A percentile compares a stretch with the other conserved stretches of the same genome.
These are phyloP conservation scores for Phaenicophaeus curvirostris DNA, from an alignment of 2,797 vertebrate species.

Conservation along the genomic window DNA sequence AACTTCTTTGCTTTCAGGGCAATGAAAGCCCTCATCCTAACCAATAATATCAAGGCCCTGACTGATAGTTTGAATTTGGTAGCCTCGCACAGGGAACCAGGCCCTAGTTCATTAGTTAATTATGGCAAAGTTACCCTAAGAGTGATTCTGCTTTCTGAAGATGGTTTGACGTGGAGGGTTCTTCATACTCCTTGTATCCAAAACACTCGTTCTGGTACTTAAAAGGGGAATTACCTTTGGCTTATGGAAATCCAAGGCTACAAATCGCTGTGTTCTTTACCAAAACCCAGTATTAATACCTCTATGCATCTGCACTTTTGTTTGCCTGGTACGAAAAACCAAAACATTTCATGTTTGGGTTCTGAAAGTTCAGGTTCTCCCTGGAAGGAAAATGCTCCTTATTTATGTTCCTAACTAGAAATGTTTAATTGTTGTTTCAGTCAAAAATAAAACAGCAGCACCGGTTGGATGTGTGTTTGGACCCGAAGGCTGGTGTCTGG, in stretches of 20 bases:
- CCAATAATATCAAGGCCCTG: background rate
- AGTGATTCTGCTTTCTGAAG: background rate
- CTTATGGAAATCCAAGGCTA: background rate
- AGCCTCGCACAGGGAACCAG: background rate
- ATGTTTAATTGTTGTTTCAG: background rate
- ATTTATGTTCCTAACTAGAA: background rate
- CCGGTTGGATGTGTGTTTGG: background rate
- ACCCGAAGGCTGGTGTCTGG: background rate
- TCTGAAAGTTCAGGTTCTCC: background rate
- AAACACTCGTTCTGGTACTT: background rate
- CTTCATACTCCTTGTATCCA: background rate
- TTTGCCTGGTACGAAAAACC: constrained; percentile 6
- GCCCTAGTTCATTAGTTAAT: background rate
- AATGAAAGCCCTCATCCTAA: background rate
- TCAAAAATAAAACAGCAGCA: background rate
- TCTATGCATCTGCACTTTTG: constrained; percentile 42
- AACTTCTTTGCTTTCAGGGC: background rate
- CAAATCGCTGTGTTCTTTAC: background rate
- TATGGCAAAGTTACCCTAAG: no score
- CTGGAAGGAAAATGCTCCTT: constrained; percentile 3
- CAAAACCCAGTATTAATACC: constrained; percentile 73
- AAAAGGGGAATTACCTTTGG: background rate
- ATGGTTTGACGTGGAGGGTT: background rate
- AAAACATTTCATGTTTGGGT: background rate
- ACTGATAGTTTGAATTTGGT: background rate